Evolutionary conservation across 64 coral and sea anemone genomes (phyloP).

Genomic region (Montipora cactus): DNA sequence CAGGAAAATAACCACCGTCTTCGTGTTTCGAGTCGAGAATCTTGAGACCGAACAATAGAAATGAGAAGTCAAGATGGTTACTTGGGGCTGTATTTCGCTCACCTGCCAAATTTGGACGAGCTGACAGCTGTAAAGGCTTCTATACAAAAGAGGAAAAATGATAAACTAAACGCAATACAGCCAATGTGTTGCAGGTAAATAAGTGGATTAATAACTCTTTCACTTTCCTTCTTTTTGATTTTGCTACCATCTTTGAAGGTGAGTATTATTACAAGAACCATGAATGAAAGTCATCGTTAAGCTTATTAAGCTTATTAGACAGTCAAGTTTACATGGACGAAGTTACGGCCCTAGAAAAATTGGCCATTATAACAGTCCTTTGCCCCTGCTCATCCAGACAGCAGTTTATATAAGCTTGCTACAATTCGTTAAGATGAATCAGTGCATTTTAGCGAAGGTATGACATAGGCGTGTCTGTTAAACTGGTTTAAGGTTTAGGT

Average conservation of each 20-base stretch:
- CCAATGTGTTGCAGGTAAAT: constrained; percentile 84
- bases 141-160: constrained; percentile 56
- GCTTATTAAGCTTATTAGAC: too few relatives aligned
- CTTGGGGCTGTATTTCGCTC: constrained; percentile 75
- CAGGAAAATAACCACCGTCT: too few relatives aligned
- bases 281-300: neutral
- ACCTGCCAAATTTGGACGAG: constrained; percentile 67
- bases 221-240: neutral
- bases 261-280: neutral
- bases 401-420: too few relatives aligned
- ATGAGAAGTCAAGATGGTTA: constrained; percentile 68
- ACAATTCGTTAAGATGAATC: too few relatives aligned
- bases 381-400: too few relatives aligned
- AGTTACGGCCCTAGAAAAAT: too few relatives aligned
- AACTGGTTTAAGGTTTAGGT: neutral
- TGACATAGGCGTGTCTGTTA: too few relatives aligned
- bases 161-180: constrained; percentile 60
- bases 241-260: too few relatives aligned
- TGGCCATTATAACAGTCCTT: too few relatives aligned
- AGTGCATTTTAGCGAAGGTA: too few relatives aligned
- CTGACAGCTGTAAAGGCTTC: constrained; percentile 55
- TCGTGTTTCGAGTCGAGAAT: neutral
- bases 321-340: too few relatives aligned
- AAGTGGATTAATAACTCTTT: neutral
- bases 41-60: neutral